Evolutionary conservation across 2,888 invertebrate genomes (phyloP).

Genomic region (Odontothrips loti): DNA sequence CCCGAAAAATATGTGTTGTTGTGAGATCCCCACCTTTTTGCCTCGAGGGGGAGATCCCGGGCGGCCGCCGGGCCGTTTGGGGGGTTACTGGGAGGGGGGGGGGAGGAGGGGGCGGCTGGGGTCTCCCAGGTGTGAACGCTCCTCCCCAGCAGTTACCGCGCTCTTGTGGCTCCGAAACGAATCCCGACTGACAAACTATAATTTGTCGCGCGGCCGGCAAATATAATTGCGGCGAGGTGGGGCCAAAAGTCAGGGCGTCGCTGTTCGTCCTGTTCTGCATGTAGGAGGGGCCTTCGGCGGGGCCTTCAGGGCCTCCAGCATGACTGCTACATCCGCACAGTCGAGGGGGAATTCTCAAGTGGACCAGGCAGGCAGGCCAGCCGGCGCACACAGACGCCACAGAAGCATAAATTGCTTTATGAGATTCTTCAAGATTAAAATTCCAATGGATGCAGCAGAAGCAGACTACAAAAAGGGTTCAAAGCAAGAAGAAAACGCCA

Average conservation of each 20-base stretch:
- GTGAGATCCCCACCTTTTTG: conserved; percentile 3
- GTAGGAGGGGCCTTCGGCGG: too few species aligned
- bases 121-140: not conserved
- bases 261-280: too few species aligned
- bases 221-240: not conserved
- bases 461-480: conserved; percentile 19
- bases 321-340: too few species aligned
- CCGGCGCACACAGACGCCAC: not conserved
- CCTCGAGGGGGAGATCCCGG: not conserved
- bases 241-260: not conserved
- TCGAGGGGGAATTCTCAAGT: too few species aligned
- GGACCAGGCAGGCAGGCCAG: not conserved
- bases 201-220: not conserved
- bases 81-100: not conserved
- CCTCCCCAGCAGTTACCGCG: not conserved
- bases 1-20: conserved; percentile 13
- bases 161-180: too few species aligned
- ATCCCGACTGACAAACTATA: too few species aligned
- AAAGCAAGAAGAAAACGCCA: conserved; percentile 1
- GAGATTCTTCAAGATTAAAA: conserved; percentile 25
- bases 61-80: not conserved
- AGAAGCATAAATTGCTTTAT: conserved; percentile 27
- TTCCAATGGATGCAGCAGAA: conserved; percentile 11
- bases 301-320: too few species aligned
- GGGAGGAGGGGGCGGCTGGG: not conserved